Conservation (phyloP, 2,797 vertebrate species). For the Scolopax rusticola region DNA sequence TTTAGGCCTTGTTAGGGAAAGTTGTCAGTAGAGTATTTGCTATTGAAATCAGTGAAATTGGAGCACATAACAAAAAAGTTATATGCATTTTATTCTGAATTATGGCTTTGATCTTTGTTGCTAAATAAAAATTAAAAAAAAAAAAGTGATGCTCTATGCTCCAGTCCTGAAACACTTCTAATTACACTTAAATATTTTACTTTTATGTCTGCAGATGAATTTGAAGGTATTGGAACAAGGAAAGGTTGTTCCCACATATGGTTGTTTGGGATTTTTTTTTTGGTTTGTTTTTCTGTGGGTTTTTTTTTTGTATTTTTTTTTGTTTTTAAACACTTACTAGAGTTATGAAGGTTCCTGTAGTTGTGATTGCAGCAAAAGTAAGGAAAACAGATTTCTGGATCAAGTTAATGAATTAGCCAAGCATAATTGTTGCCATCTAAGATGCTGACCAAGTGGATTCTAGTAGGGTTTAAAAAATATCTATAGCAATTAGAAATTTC, state of each 20-base stretch:
- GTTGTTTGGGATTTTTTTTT: background rate
- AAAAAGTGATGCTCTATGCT: background rate
- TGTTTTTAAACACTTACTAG: background rate
- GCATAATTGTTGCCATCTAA: background rate
- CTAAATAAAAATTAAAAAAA: background rate
- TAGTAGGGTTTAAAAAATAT: background rate
- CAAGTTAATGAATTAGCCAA: background rate
- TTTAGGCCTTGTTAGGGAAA: background rate
- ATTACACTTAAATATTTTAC: background rate
- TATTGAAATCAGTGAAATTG: background rate
- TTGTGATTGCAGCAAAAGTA: background rate
- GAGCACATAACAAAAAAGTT: background rate
- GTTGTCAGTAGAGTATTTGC: background rate
- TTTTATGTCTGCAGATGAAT: background rate
- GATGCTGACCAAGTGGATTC: background rate
- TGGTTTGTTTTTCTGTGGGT: background rate
- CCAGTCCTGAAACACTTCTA: background rate
- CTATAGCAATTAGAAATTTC: background rate
- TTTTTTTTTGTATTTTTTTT: background rate
- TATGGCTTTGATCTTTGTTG: background rate
- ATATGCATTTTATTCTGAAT: background rate
- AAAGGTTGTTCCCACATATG: rapidly evolving
- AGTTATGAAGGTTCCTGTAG: background rate
- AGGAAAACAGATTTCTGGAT: background rate
- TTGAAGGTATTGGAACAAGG: background rate